Percentiles rank a stretch among this genome's conserved stretches.
phyloP scores from a whole-genome alignment of 2,797 vertebrate genomes.

The Erethizon dorsatum region DNA sequence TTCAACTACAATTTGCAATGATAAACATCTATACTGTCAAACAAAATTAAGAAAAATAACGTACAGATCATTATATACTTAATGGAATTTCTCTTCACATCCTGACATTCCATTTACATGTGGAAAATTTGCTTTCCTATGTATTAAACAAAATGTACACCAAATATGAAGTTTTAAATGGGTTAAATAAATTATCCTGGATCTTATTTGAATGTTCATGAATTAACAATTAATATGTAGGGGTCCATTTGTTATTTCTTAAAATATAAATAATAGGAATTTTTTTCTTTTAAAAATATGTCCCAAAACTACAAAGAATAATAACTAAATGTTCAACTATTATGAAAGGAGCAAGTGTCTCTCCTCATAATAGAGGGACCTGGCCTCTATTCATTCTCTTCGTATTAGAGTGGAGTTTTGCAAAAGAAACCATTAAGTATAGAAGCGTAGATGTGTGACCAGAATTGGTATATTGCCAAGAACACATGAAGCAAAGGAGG shows the following conservation, averaged over 20 bases:
- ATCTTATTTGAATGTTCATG: not conserved
- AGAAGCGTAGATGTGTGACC: not conserved
- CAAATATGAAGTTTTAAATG: not conserved
- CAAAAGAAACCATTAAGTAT: not conserved
- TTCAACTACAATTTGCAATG: not conserved
- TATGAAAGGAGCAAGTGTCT: not conserved
- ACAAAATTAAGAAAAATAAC: not conserved
- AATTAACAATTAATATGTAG: not conserved
- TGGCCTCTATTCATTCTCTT: not conserved
- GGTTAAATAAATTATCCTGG: not conserved
- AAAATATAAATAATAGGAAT: not conserved
- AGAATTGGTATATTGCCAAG: not conserved
- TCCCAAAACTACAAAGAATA: not conserved
- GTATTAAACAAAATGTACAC: not conserved
- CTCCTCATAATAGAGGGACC: accelerated
- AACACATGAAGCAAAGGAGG: not conserved
- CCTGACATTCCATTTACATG: not conserved
- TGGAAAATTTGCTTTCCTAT: not conserved
- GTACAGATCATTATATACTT: not conserved
- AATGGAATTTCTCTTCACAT: not conserved
- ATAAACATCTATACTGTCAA: not conserved
- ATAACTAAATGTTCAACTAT: not conserved
- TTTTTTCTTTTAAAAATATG: not conserved
- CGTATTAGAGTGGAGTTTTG: not conserved
- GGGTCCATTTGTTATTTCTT: not conserved